These are phyloP conservation scores for Ellobius talpinus DNA, from an alignment of 2,113 vertebrate species.

Conservation along the genomic window DNA sequence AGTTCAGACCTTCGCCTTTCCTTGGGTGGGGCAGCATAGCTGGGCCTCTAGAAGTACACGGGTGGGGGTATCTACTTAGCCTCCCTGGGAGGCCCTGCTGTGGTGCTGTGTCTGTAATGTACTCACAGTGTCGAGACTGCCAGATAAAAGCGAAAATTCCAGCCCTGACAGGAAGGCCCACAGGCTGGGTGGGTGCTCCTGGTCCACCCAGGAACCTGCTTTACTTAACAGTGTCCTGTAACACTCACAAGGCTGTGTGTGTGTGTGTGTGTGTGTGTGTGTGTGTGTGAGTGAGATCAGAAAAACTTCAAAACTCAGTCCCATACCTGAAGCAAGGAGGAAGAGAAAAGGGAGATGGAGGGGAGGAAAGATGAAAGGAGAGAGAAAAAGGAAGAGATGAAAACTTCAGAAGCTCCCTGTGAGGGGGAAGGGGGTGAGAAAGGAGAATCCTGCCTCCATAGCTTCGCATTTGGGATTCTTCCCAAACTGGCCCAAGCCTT, in stretches of 20 bases:
- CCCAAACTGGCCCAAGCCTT: not conserved
- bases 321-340: not conserved
- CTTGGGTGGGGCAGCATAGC: slow-evolving; percentile 13
- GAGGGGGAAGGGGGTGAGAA: rapidly evolving
- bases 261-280: not conserved
- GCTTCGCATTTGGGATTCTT: not conserved
- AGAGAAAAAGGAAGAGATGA: not conserved
- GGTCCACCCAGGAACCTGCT: not conserved
- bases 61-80: not conserved
- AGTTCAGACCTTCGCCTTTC: slow-evolving; percentile 46
- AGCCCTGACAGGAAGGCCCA: not conserved
- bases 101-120: not conserved
- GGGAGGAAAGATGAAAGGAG: too few relatives aligned
- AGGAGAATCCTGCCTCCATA: not conserved
- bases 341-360: too few relatives aligned
- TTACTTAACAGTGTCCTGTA: not conserved
- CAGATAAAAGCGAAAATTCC: not conserved
- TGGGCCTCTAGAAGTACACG: not conserved
- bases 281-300: not conserved
- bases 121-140: not conserved
- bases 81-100: not conserved
- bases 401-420: not conserved
- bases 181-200: not conserved
- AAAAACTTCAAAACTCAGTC: not conserved
- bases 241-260: not conserved